Evolutionary conservation across 92 coral and sea anemone species (phyloP).

Genomic region (Plumapathes pennacea): DNA sequence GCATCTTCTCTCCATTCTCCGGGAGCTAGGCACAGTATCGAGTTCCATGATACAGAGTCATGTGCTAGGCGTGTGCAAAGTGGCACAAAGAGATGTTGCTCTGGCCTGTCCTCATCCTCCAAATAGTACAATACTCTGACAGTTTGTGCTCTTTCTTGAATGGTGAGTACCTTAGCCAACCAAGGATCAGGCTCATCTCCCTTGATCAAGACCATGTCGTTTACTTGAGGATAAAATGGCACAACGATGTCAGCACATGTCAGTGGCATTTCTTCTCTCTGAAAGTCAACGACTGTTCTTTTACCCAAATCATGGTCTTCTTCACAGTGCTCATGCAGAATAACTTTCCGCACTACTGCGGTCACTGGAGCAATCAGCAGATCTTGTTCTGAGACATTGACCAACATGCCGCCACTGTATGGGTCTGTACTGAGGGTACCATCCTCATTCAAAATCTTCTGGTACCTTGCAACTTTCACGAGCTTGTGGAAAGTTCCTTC

Average conservation of each 20-base stretch:
- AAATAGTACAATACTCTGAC: conserved; percentile 32
- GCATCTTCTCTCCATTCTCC: conserved; percentile 22
- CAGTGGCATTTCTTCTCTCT: conserved; percentile 35
- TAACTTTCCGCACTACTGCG: conserved; percentile 4
- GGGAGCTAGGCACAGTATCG: conserved; percentile 1
- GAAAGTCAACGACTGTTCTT: conserved; percentile 35
- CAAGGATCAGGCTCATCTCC: conserved; percentile 37
- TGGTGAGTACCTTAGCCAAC: conserved; percentile 27
- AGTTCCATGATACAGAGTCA: conserved; percentile 15
- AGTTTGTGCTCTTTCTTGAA: conserved; percentile 16
- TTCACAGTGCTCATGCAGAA: neutral
- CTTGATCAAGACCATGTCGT: conserved; percentile 36
- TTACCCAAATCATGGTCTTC: conserved; percentile 16
- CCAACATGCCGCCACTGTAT: conserved; percentile 5
- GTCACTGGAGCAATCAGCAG: conserved; percentile 8
- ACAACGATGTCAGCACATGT: conserved; percentile 12
- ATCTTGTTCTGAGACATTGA: conserved; percentile 3
- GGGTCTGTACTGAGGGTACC: conserved; percentile 9
- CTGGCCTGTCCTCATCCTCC: conserved; percentile 3
- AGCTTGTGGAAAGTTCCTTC: neutral
- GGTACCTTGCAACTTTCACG: neutral
- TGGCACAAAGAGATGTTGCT: conserved; percentile 8
- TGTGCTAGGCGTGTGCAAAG: neutral
- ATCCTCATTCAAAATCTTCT: conserved; percentile 12
- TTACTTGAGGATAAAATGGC: conserved; percentile 31